phyloP scores from a whole-genome alignment of 1,140 invertebrate species.

The Eumaeus atala region DNA sequence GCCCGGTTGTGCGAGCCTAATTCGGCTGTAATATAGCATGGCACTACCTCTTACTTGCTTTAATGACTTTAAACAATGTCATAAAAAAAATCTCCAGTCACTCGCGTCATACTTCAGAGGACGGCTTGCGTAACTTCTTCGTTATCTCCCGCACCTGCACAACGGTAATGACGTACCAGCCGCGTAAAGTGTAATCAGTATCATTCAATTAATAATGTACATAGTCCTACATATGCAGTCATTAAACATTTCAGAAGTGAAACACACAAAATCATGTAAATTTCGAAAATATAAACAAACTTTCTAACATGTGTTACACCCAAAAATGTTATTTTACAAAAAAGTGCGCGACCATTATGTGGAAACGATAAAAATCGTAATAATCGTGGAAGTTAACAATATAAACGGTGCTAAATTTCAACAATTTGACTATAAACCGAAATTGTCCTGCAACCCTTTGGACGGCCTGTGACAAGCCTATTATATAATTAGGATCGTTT shows the following conservation, averaged over 20 bases:
- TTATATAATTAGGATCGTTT: slow-evolving; percentile 73
- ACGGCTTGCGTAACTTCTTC: background rate
- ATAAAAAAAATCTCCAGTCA: too few species aligned
- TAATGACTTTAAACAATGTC: too few species aligned
- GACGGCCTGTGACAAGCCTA: slow-evolving; percentile 65
- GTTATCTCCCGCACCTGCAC: background rate
- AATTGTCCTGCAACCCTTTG: slow-evolving; percentile 65
- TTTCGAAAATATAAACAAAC: slow-evolving; percentile 2
- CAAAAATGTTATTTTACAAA: slow-evolving; percentile 38
- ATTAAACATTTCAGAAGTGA: slow-evolving; percentile 7
- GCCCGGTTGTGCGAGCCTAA: too few species aligned
- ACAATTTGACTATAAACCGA: slow-evolving; percentile 53
- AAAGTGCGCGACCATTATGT: slow-evolving; percentile 36
- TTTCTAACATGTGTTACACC: slow-evolving; percentile 8
- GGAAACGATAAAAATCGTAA: slow-evolving; percentile 36
- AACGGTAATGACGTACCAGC: slow-evolving; percentile 1
- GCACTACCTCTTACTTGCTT: too few species aligned
- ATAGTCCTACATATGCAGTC: background rate
- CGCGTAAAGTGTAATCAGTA: slow-evolving; percentile 1
- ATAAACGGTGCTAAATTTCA: slow-evolving; percentile 58
- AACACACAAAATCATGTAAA: background rate
- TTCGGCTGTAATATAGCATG: too few species aligned
- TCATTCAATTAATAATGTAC: slow-evolving; percentile 8
- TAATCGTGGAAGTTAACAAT: slow-evolving; percentile 43
- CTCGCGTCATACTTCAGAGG: too few species aligned